These are phyloP conservation scores for Sturnira hondurensis DNA, from an alignment of 2,113 vertebrate genomes.

Conservation along the genomic window DNA sequence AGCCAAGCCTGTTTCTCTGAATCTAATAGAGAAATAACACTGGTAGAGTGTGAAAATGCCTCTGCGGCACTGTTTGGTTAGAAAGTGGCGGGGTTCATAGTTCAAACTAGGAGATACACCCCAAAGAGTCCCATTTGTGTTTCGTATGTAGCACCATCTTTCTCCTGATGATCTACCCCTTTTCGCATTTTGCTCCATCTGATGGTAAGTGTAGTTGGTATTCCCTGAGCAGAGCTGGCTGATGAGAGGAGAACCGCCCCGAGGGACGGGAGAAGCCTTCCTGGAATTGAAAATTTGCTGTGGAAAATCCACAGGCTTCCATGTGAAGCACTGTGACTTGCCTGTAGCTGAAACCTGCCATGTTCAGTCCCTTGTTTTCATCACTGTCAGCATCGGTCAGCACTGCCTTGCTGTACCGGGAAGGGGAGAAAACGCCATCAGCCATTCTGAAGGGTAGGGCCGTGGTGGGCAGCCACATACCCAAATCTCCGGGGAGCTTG, in stretches of 20 bases:
- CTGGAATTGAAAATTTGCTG: background rate
- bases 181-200: background rate
- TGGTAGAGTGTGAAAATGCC: background rate
- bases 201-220: background rate
- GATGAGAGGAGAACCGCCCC: background rate
- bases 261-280: background rate
- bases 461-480: too few relatives aligned
- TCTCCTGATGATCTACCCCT: background rate
- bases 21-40: background rate
- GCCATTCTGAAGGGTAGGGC: constrained; percentile 3
- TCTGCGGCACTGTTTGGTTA: background rate
- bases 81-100: background rate
- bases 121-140: background rate
- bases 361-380: background rate
- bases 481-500: background rate
- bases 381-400: background rate
- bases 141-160: background rate
- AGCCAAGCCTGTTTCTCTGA: background rate
- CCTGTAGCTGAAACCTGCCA: background rate
- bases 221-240: background rate
- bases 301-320: background rate
- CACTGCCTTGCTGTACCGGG: background rate
- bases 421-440: background rate
- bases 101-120: background rate
- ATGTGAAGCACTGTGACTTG: background rate